These are phyloP conservation scores for Pygocentrus nattereri DNA, from an alignment of 2,797 vertebrate species.

Conservation along the genomic window DNA sequence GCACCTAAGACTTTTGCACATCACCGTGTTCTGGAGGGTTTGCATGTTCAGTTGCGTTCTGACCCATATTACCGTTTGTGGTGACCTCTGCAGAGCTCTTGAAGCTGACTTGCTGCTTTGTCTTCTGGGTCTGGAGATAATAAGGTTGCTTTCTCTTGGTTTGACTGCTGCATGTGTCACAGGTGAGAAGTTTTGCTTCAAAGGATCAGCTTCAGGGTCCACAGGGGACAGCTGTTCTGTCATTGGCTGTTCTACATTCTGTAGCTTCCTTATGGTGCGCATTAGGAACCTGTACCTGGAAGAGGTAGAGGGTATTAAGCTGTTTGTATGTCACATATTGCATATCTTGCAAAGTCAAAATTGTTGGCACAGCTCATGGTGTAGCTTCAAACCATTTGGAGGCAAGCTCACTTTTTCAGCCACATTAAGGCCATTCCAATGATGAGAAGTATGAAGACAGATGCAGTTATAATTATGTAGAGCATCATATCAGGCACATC, in stretches of 20 bases:
- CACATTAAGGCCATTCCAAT: slow-evolving; percentile 33
- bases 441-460: background rate
- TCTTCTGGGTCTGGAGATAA: background rate
- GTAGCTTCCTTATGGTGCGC: background rate
- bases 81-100: background rate
- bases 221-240: background rate
- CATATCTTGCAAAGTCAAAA: background rate
- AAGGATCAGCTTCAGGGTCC: background rate
- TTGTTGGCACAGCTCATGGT: too few species aligned
- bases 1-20: too few species aligned
- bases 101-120: background rate
- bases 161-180: background rate
- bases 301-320: background rate
- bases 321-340: background rate
- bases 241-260: background rate
- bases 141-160: background rate
- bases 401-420: slow-evolving; percentile 50
- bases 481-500: background rate
- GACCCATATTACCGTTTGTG: slow-evolving; percentile 1
- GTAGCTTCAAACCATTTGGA: too few species aligned
- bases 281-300: background rate
- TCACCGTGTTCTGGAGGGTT: background rate
- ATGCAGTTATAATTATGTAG: slow-evolving; percentile 25
- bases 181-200: background rate
- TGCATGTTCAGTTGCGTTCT: background rate